These are phyloP conservation scores for Misgurnus anguillicaudatus DNA, from an alignment of 2,113 vertebrate genomes.

Conservation along the genomic window DNA sequence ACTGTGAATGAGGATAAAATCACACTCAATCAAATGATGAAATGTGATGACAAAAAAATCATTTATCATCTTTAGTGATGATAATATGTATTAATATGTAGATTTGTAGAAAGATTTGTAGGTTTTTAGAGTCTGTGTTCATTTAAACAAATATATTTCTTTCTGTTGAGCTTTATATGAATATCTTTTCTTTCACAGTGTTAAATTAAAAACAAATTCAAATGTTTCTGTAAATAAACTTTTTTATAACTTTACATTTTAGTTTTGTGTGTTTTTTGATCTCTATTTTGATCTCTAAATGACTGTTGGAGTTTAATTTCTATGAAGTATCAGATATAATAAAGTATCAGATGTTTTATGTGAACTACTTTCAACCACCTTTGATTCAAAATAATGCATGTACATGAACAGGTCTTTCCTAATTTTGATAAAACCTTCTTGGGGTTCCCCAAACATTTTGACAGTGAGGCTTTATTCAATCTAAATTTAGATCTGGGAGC, in stretches of 20 bases:
- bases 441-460: no score
- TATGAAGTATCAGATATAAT: neutral
- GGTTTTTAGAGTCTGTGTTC: neutral
- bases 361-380: no score
- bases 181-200: slow-evolving; percentile 3
- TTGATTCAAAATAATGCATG: no score
- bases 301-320: no score
- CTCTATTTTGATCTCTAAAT: neutral
- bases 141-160: neutral
- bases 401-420: no score
- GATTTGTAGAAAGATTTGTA: slow-evolving; percentile 9
- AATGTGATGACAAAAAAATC: slow-evolving; percentile 25
- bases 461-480: no score
- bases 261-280: neutral
- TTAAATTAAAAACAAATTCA: neutral
- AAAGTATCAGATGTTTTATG: no score
- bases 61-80: neutral
- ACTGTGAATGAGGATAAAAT: slow-evolving; percentile 30
- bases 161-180: neutral
- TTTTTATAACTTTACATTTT: neutral
- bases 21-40: slow-evolving; percentile 39
- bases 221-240: neutral
- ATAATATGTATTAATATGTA: slow-evolving; percentile 27
- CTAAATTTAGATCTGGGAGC: no score
- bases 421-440: no score